These are phyloP conservation scores for Cydia strobilella DNA, from an alignment of 1,140 invertebrate species.

Conservation along the genomic window DNA sequence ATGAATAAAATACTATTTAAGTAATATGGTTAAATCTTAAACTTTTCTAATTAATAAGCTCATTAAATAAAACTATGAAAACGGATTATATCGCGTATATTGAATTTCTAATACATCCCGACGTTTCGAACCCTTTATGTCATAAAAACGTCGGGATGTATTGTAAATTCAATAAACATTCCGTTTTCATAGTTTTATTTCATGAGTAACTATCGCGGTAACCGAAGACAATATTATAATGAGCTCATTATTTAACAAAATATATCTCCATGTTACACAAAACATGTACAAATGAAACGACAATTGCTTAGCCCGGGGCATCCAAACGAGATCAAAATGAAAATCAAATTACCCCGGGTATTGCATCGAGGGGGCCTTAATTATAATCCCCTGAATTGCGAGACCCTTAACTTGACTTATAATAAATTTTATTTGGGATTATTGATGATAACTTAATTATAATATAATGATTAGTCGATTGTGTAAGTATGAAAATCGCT, in stretches of 20 bases:
- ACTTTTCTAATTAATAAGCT: no score
- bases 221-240: no score
- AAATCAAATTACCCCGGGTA: conserved; percentile 59
- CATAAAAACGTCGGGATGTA: no score
- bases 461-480: conserved; percentile 3
- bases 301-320: conserved; percentile 36
- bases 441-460: conserved; percentile 15
- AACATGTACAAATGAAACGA: conserved; percentile 27
- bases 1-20: no score
- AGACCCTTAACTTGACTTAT: conserved; percentile 12
- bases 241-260: background rate
- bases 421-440: conserved; percentile 13
- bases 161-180: no score
- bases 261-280: background rate
- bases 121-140: no score
- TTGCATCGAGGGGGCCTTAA: conserved; percentile 48
- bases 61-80: no score
- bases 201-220: no score
- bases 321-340: conserved; percentile 60
- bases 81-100: no score
- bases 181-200: no score
- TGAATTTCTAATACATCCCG: no score
- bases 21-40: no score
- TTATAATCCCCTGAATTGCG: conserved; percentile 43
- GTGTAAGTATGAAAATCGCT: background rate